Conservation (phyloP, 2,888 invertebrate species). For the Catocala sponsa region DNA sequence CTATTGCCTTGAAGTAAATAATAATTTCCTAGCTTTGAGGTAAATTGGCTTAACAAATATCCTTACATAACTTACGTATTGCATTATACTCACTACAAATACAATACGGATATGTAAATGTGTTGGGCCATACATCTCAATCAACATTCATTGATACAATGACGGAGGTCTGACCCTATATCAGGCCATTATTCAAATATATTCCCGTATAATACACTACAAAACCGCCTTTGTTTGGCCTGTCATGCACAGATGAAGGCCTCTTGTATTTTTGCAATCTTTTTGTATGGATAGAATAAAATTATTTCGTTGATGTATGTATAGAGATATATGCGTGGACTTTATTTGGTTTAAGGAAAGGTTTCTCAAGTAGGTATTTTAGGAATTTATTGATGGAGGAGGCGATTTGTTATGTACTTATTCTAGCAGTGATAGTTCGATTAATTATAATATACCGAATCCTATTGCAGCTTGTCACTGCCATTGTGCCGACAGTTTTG, state of each 20-base stretch:
- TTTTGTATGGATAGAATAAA: not conserved
- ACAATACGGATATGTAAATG: not conserved
- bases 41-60: too few species aligned
- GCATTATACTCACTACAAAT: not conserved
- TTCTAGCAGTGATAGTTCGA: too few species aligned
- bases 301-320: constrained; percentile 20
- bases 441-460: too few species aligned
- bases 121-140: constrained; percentile 19
- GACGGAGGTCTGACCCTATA: constrained; percentile 15
- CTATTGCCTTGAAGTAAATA: too few species aligned
- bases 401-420: too few species aligned
- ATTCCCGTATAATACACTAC: constrained; percentile 13
- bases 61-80: too few species aligned
- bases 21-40: too few species aligned
- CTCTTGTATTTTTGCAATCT: not conserved
- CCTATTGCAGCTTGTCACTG: too few species aligned
- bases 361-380: too few species aligned
- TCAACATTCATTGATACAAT: constrained; percentile 27
- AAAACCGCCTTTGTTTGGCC: constrained; percentile 23
- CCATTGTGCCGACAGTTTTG: too few species aligned
- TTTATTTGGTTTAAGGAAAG: too few species aligned
- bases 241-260: constrained; percentile 10
- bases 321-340: constrained; percentile 1
- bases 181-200: constrained; percentile 33
- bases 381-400: too few species aligned